Evolutionary conservation across 2,888 invertebrate species (phyloP), one percentile per base, ranked within the genome.

Genomic region (Eristalinus sepulchralis): DNA sequence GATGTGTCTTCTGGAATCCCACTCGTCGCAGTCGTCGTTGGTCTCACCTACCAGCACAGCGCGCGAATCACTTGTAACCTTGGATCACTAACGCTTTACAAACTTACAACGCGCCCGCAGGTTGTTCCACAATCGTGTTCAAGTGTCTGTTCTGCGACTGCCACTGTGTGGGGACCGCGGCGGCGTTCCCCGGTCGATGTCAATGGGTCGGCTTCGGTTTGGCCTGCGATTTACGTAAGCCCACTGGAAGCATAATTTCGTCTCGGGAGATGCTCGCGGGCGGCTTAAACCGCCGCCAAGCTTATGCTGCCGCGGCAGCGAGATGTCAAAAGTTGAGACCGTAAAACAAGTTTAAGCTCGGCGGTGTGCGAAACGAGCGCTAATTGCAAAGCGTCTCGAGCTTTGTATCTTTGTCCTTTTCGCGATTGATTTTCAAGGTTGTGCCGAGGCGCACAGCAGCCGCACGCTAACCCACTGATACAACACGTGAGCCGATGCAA

Each of bases 101-200:
- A 70, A 66, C 70, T 75, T 47, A 72, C 81, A 81, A 81, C 76
- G 71, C 84, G 81, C 84, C 84, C 84, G 84, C 84, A 85, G 76
- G 84, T 85, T 81, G 76, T 76, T 60, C 76, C 55, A 84, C 81
- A 71, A 78, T 81, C 67, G 71, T 81, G 84, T 22, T 36, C 34
- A 34, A 64, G 34, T 31, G 17, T 0, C 47, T 53, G 63, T 71
- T 47, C 53, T 55, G 67, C 63, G 47, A 34, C 36, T 66, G 53
- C n/a, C 22, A 11, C 55, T n/a, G n/a, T n/a, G n/a, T n/a, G 47
- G 10, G 31, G 10, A n/a, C 47, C 0, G 8, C 9, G 47, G 1
- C 11, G n/a, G 11, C 13, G 39, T 39, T n/a, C n/a, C n/a, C n/a
- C 39, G 17, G 17, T 33, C 53, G 55, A 80, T 84, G 76, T 85